These are phyloP conservation scores for Ciconia stormi DNA, from an alignment of 2,113 vertebrate genomes.

Conservation along the genomic window DNA sequence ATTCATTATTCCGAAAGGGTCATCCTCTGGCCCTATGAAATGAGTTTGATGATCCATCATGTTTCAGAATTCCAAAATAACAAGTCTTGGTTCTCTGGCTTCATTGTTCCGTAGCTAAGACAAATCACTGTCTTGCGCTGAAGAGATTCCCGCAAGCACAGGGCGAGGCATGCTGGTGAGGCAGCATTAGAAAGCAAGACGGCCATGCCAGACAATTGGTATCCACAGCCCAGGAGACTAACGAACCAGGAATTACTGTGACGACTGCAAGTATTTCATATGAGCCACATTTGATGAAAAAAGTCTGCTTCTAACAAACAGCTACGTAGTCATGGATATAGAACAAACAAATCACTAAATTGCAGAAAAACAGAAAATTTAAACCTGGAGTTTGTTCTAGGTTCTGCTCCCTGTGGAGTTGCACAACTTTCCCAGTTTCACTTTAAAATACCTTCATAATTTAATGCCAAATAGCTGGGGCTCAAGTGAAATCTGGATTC, in stretches of 20 bases:
- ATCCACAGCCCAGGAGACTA: neutral
- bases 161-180: neutral
- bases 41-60: accelerated
- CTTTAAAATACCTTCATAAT: neutral
- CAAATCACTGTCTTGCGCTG: neutral
- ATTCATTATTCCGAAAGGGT: neutral
- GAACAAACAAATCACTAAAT: slow-evolving; percentile 20
- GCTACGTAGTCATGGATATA: slow-evolving; percentile 2
- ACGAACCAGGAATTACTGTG: neutral
- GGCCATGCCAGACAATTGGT: neutral
- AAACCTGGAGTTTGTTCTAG: neutral
- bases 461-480: neutral
- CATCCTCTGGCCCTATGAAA: neutral
- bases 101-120: neutral
- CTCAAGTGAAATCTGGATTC: neutral
- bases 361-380: neutral
- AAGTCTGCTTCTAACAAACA: neutral
- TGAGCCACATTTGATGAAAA: neutral
- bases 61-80: neutral
- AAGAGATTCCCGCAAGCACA: neutral
- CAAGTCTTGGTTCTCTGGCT: neutral
- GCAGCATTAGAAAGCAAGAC: neutral
- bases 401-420: neutral
- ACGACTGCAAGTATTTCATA: neutral
- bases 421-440: neutral